Base-by-base conservation (phyloP, 2,113 vertebrate genomes). In the Aplodontia rufa region DNA sequence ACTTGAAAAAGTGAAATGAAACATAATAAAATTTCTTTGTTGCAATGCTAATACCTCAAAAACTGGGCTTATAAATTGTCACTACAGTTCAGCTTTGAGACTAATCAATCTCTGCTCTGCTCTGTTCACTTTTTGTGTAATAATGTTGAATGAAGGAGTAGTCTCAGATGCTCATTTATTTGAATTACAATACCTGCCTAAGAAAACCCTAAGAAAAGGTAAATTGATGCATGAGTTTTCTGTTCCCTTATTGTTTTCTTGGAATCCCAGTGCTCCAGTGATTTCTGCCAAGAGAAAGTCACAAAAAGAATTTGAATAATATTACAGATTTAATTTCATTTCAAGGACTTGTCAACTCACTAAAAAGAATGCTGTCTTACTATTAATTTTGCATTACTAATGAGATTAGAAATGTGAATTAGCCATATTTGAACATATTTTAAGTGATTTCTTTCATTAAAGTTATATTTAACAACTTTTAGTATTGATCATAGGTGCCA, bases 1-100 rank as follows among this genome's bases (percentile, higher is more conserved):
- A 91, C 49, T 96, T 93, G 68, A 93, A 96, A 97, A 95, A 93
- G 42, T 91, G 22, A 96, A 97, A 82, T 90, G 47, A 94, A 96
- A 87, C 51, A 82, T 69, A 91, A 89, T 88, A 91, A 86, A 88
- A 88, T 69, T 11, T 83, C 47, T 84, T 85, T 96, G 32, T 96
- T 93, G 68, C 53, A 86, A 66, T 81, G n/a, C 71, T 94, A 94
- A 91, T 79, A 28, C 88, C 89, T 96, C 72, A 66, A 94, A 90
- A 93, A 28, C 28, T 69, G 42, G 55, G n/a, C 28, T 88, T 84
- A 89, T 90, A 90, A 87, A 69, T 88, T 91, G 92, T 91, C 62
- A 92, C 64, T 58, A 88, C 32, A 84, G 30, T 88, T 96, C 58
- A 86, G 24, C 49, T 66, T 66, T 87, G 76, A 93, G 58, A 53